Percentiles rank a stretch among this genome's conserved stretches.
Conservation (phyloP, 92 coral and sea anemone species). For the Parazoanthus darwini region DNA sequence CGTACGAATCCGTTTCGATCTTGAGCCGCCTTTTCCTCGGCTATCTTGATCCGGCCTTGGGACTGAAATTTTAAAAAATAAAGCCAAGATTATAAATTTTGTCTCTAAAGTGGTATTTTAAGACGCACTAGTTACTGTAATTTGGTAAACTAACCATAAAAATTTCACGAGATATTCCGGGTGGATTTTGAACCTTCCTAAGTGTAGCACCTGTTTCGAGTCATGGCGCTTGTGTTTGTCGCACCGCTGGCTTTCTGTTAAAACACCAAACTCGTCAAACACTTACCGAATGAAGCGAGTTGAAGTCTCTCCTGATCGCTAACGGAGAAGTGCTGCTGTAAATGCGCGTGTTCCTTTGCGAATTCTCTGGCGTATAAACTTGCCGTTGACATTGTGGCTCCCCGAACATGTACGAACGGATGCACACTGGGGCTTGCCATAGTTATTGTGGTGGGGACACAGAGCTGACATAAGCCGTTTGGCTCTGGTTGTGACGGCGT, state of each 20-base stretch:
- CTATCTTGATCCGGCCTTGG: conserved; percentile 78
- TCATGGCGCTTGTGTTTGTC: conserved; percentile 21
- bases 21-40: conserved; percentile 75
- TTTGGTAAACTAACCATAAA: conserved; percentile 36
- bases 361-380: conserved; percentile 74
- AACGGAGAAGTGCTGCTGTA: conserved; percentile 80
- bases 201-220: conserved; percentile 29
- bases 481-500: conserved; percentile 93
- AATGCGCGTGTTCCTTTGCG: conserved; percentile 81
- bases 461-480: conserved; percentile 86
- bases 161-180: conserved; percentile 50
- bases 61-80: conserved; percentile 47
- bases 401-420: conserved; percentile 88
- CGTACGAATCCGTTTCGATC: conserved; percentile 94
- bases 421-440: conserved; percentile 53
- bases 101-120: conserved; percentile 4
- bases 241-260: conserved; percentile 3
- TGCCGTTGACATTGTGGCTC: conserved; percentile 80
- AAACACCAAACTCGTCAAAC: conserved; percentile 3
- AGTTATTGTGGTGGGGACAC: conserved; percentile 84
- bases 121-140: conserved; percentile 20
- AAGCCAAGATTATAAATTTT: conserved; percentile 25
- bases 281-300: conserved; percentile 92
- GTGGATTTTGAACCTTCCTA: conserved; percentile 18
- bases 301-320: conserved; percentile 79